Evolutionary conservation across 2,888 invertebrate species (phyloP).

Genomic region (Plemyria rubiginata): DNA sequence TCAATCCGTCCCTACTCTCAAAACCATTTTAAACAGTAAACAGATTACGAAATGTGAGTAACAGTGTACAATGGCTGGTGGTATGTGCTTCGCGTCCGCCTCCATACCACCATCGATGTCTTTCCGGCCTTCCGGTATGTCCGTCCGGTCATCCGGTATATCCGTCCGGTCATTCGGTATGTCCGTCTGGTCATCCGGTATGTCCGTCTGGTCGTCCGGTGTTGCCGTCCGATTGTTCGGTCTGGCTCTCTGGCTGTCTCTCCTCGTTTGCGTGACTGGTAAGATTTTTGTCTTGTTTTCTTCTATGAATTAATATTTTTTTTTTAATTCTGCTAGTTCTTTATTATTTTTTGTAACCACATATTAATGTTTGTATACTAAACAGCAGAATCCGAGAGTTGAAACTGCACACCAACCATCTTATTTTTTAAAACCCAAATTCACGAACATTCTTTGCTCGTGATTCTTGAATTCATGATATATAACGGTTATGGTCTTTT

Average conservation of each 20-base stretch:
- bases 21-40: constrained; percentile 49
- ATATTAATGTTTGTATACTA: too few species aligned
- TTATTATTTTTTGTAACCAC: too few species aligned
- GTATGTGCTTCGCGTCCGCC: constrained; percentile 36
- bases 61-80: constrained; percentile 23
- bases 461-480: too few species aligned
- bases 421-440: too few species aligned
- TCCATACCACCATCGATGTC: constrained; percentile 39
- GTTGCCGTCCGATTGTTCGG: too few species aligned
- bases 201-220: too few species aligned
- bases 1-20: constrained; percentile 44
- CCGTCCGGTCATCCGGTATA: constrained; percentile 40
- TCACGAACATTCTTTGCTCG: too few species aligned
- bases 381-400: too few species aligned
- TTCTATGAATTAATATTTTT: too few species aligned
- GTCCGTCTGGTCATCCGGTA: constrained; percentile 21
- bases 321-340: too few species aligned
- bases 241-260: constrained; percentile 1
- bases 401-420: too few species aligned
- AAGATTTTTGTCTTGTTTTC: constrained; percentile 38
- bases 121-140: constrained; percentile 36
- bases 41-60: constrained; percentile 49
- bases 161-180: constrained; percentile 33
- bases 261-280: constrained; percentile 50
- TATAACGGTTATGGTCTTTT: too few species aligned